Percentiles rank a stretch among this genome's conserved stretches.
Conservation (phyloP, 2,113 vertebrate genomes). For the Elachura formosa region DNA sequence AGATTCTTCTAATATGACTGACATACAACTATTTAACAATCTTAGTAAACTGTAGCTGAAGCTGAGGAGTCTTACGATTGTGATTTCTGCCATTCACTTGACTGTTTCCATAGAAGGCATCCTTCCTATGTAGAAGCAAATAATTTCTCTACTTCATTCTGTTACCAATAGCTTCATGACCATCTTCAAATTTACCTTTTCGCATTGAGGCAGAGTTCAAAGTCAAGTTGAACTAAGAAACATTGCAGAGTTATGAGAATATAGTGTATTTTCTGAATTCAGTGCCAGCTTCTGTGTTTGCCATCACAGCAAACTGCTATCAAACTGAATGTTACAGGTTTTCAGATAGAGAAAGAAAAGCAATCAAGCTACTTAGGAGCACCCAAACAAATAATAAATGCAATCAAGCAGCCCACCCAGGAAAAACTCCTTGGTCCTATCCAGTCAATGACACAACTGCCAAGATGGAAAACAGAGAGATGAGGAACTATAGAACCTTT, state of each 20-base stretch:
- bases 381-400: background rate
- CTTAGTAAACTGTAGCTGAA: background rate
- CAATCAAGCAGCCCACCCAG: background rate
- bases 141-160: background rate
- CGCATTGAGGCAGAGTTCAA: background rate
- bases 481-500: background rate
- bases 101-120: background rate
- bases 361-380: background rate
- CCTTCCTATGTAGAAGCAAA: background rate
- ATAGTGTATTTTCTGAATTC: background rate
- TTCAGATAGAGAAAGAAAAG: background rate
- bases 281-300: background rate
- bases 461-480: background rate
- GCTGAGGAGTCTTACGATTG: background rate
- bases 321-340: background rate
- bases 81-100: background rate
- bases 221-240: background rate
- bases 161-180: background rate
- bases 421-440: background rate
- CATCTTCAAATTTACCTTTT: background rate
- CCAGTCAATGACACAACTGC: background rate
- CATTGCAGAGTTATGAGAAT: background rate
- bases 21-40: background rate
- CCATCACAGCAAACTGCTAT: background rate
- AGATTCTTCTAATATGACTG: background rate